Conservation (phyloP, 2,113 vertebrate species). For the Carassius auratus region DNA sequence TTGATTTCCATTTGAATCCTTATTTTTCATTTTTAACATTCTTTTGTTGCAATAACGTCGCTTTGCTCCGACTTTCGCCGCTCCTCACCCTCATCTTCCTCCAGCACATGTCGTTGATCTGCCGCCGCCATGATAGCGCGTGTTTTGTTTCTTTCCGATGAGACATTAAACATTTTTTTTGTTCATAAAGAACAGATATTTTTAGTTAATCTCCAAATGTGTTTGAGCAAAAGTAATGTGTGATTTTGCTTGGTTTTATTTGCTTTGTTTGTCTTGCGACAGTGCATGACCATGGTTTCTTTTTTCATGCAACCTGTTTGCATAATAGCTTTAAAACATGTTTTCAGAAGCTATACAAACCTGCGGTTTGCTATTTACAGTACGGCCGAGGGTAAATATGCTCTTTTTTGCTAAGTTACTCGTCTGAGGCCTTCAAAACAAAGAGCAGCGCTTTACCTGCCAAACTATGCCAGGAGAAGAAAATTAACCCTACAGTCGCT, state of each 20-base stretch:
- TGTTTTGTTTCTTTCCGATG: background rate
- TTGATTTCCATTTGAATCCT: constrained; percentile 57
- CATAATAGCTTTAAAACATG: constrained; percentile 12
- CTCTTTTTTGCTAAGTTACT: background rate
- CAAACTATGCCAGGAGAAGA: background rate
- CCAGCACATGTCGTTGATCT: constrained; percentile 61
- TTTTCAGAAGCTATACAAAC: constrained; percentile 3
- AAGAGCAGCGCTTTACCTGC: constrained; percentile 8
- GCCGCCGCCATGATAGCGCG: constrained; percentile 45
- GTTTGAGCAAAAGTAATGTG: background rate
- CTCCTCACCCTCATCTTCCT: constrained; percentile 61
- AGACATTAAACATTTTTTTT: background rate
- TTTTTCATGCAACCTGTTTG: constrained; percentile 21
- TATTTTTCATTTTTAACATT: constrained; percentile 41
- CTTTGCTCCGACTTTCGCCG: constrained; percentile 37
- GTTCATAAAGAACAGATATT: background rate
- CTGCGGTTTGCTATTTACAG: background rate
- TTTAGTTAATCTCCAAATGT: background rate
- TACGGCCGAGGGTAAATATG: too few relatives aligned
- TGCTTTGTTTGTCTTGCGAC: constrained; percentile 1
- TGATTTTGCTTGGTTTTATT: constrained; percentile 6
- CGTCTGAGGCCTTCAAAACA: constrained; percentile 12
- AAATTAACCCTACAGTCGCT: background rate
- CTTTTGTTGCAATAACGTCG: constrained; percentile 45
- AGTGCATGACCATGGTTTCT: background rate